Conservation (phyloP, 2,797 vertebrate genomes). For the Chanos chanos region DNA sequence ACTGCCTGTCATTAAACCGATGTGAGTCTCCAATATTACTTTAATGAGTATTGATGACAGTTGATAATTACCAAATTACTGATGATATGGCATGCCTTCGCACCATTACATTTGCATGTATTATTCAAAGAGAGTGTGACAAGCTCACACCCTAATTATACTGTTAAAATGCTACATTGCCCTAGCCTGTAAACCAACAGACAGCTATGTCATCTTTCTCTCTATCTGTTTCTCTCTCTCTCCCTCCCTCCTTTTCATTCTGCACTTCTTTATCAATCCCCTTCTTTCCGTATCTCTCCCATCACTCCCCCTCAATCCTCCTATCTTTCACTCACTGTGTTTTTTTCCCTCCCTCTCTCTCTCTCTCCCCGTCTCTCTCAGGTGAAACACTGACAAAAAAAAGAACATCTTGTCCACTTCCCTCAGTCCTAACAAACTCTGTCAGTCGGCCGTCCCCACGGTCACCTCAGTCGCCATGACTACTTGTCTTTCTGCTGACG, state of each 20-base stretch:
- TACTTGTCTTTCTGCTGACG: constrained; percentile 65
- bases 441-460: constrained; percentile 63
- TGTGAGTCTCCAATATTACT: constrained; percentile 57
- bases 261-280: constrained; percentile 34
- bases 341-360: constrained; percentile 8
- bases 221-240: constrained; percentile 14
- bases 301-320: constrained; percentile 38
- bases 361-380: constrained; percentile 34
- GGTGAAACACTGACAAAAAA: constrained; percentile 51
- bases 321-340: constrained; percentile 39
- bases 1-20: constrained; percentile 57
- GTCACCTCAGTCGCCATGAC: constrained; percentile 46
- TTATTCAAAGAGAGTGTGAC: constrained; percentile 42
- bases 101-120: constrained; percentile 62
- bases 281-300: constrained; percentile 21
- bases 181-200: constrained; percentile 9
- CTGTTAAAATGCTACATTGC: constrained; percentile 15
- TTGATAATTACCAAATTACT: constrained; percentile 66
- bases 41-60: constrained; percentile 68
- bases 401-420: constrained; percentile 45
- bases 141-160: constrained; percentile 43
- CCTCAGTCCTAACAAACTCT: constrained; percentile 54
- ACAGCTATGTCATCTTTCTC: constrained; percentile 22
- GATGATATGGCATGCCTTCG: constrained; percentile 57
- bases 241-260: constrained; percentile 30